phyloP scores from a whole-genome alignment of 2,113 vertebrate genomes.

The Hemiscyllium ocellatum region DNA sequence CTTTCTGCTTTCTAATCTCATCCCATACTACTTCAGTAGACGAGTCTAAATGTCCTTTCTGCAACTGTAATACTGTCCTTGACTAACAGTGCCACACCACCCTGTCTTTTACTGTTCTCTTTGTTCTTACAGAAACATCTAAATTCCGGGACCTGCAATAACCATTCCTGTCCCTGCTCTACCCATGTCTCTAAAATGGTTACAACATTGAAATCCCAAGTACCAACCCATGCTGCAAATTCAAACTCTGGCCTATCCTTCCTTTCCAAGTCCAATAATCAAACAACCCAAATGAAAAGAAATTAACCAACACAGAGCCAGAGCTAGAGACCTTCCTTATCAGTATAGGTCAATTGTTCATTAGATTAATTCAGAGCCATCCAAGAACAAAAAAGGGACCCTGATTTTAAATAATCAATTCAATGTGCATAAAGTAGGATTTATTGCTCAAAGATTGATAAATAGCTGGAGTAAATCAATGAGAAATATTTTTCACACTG shows the following conservation, averaged over 20 bases:
- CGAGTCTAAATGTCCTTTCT: no score
- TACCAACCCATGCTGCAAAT: no score
- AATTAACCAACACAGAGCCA: not conserved
- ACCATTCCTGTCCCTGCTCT: no score
- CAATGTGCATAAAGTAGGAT: not conserved
- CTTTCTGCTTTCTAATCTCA: no score
- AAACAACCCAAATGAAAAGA: not conserved
- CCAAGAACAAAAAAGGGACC: not conserved
- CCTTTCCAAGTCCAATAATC: not conserved
- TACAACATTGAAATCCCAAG: no score
- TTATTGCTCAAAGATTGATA: not conserved
- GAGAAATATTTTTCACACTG: not conserved
- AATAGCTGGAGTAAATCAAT: not conserved
- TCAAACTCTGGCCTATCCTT: not conserved
- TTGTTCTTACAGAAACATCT: no score
- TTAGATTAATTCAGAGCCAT: not conserved
- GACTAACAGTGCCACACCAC: no score
- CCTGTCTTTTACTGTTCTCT: no score
- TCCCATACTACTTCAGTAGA: no score
- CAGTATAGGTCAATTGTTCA: not conserved
- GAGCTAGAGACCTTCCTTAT: not conserved
- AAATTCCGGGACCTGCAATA: no score
- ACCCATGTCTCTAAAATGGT: no score
- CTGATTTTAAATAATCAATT: not conserved
- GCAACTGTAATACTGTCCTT: no score